Evolutionary conservation across 2,113 vertebrate species (phyloP), one percentile per base, ranked within the genome.

Genomic region (Todiramphus chloris): DNA sequence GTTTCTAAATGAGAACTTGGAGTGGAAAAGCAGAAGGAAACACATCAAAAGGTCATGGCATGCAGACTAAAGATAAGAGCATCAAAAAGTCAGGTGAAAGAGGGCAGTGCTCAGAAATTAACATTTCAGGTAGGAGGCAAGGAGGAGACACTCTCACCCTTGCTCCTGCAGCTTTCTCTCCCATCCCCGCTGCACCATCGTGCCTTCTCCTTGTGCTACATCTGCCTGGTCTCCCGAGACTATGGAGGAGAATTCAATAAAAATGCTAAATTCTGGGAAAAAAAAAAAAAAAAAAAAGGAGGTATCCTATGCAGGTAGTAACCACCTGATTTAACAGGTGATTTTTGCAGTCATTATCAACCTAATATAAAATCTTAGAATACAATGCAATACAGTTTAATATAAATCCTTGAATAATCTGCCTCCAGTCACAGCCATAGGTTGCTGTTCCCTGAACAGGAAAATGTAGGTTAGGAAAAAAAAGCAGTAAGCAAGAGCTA

Each of bases 11-110:
- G 31, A 73, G 92, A 96, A 96, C 76, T 60, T 80, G 41, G 39
- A 13, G 35, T 93, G 43, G 48, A 76, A 93, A 96, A 86, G 69
- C 64, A 93, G 94, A 96, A 96, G 95, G 51, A 89, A 90, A 87
- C 0, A 8, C 85, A n/a, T 43, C 59, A 16, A 58, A 79, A 88
- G 55, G 51, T 35, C 55, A 73, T 59, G 55, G 68, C 16, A 60
- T 94, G 96, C 64, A 94, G 43, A 27, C 69, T 64, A 53, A 90
- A 96, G 95, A 94, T 95, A 96, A 95, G 59, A 83, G 51, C 33
- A 81, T 43, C 44, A 75, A 89, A 90, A 95, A 73, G 46, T 39
- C 16, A 69, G 60, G 11, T 92, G 62, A 51, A 89, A 83, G 62
- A 79, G 35, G 25, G 16, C 6, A 5, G 28, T 53, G 16, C n/a